These are phyloP conservation scores for Pachypanchax playfairii DNA, from an alignment of 2,113 vertebrate genomes.

Conservation along the genomic window DNA sequence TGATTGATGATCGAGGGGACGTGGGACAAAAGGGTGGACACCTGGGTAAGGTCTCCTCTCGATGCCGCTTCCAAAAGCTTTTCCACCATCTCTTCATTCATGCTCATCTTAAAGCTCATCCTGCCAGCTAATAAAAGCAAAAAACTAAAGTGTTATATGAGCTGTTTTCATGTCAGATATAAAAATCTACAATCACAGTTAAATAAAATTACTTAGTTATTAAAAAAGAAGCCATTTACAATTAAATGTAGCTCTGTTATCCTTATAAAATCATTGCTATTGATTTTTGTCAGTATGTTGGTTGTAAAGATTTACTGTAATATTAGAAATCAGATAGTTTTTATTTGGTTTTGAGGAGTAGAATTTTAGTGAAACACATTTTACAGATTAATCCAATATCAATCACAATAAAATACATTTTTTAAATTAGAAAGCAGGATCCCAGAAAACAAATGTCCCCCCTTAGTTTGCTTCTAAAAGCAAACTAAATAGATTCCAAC, in stretches of 20 bases:
- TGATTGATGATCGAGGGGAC: slow-evolving; percentile 81
- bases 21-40: slow-evolving; percentile 76
- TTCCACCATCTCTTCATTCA: slow-evolving; percentile 75
- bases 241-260: too few relatives aligned
- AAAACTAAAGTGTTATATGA: background rate
- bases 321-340: too few relatives aligned
- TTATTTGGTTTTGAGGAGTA: too few relatives aligned
- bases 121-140: slow-evolving; percentile 14
- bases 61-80: slow-evolving; percentile 83
- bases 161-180: background rate
- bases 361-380: too few relatives aligned
- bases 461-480: too few relatives aligned
- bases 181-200: background rate
- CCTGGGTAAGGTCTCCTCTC: slow-evolving; percentile 77
- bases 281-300: too few relatives aligned
- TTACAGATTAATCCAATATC: too few relatives aligned
- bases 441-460: too few relatives aligned
- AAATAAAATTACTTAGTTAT: too few relatives aligned
- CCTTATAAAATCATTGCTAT: too few relatives aligned
- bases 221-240: background rate
- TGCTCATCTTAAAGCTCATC: slow-evolving; percentile 61
- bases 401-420: background rate
- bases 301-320: too few relatives aligned
- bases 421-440: too few relatives aligned
- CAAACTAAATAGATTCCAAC: background rate